Conservation (phyloP, 2,888 invertebrate genomes). For the Himalopsyche kuldschensis region DNA sequence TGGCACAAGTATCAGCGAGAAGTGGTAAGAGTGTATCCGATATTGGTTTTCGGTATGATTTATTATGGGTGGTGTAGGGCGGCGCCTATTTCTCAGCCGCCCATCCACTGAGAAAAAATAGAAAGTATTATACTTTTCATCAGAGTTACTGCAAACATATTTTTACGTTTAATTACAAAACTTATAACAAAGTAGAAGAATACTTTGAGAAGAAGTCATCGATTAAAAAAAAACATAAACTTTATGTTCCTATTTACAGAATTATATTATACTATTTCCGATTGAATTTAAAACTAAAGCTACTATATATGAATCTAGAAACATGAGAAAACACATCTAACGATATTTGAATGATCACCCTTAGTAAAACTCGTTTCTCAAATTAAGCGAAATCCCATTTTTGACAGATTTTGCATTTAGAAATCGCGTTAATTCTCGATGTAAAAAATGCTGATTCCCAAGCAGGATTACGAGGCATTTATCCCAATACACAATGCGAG, state of each 20-base stretch:
- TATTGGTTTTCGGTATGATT: constrained; percentile 33
- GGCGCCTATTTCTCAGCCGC: neutral
- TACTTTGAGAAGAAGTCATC: too few species aligned
- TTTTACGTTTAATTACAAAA: too few species aligned
- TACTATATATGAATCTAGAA: too few species aligned
- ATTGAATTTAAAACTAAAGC: too few species aligned
- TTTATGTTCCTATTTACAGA: too few species aligned
- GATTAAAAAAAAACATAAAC: too few species aligned
- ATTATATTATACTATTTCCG: too few species aligned
- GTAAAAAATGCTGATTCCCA: constrained; percentile 11
- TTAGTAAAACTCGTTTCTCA: neutral
- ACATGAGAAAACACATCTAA: too few species aligned
- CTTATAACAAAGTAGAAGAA: too few species aligned
- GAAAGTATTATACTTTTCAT: neutral
- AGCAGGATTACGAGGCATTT: constrained; percentile 15
- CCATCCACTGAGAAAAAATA: neutral
- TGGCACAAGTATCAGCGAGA: neutral
- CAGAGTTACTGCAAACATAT: neutral
- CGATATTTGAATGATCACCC: neutral
- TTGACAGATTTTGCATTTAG: neutral
- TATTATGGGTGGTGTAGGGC: constrained; percentile 14
- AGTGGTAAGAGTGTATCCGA: constrained; percentile 26
- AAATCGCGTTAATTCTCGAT: constrained; percentile 4
- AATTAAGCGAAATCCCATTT: neutral
- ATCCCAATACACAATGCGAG: constrained; percentile 21